These are phyloP conservation scores for Macquaria ambigua DNA, from an alignment of 2,113 vertebrate species.

Conservation along the genomic window DNA sequence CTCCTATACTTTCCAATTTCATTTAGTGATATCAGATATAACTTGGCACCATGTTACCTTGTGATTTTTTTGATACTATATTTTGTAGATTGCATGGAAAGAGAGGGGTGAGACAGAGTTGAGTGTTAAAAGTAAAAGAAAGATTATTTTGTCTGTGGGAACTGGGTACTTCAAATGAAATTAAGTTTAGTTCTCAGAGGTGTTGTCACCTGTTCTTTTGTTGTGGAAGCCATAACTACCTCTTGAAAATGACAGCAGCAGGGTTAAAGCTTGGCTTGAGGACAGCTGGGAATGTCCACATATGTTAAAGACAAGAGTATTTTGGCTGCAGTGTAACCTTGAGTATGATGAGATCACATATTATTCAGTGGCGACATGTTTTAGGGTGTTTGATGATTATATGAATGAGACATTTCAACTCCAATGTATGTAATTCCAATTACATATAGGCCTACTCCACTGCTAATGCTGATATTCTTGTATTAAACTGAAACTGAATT, in stretches of 20 bases:
- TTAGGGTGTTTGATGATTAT: background rate
- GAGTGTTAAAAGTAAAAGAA: background rate
- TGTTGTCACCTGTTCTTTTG: conserved; percentile 59
- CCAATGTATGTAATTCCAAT: background rate
- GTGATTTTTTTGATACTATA: background rate
- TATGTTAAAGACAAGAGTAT: conserved; percentile 47
- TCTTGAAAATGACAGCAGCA: conserved; percentile 41
- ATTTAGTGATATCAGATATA: background rate
- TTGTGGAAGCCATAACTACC: conserved; percentile 24
- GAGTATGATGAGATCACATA: conserved; percentile 27
- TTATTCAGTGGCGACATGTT: background rate
- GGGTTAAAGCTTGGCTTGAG: conserved; percentile 36
- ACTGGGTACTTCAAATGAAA: background rate
- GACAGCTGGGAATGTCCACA: conserved; percentile 66
- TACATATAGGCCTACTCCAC: too few species aligned
- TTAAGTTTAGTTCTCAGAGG: conserved; percentile 10
- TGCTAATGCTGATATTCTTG: background rate
- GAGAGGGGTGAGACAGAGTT: background rate
- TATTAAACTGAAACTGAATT: too few species aligned
- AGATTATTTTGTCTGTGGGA: conserved; percentile 45
- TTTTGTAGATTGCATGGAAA: background rate
- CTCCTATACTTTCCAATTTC: background rate
- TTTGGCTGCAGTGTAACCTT: conserved; percentile 47
- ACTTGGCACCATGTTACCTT: background rate
- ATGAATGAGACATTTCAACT: background rate